Conservation (phyloP, 2,888 invertebrate genomes). For the Conus canariensis region DNA sequence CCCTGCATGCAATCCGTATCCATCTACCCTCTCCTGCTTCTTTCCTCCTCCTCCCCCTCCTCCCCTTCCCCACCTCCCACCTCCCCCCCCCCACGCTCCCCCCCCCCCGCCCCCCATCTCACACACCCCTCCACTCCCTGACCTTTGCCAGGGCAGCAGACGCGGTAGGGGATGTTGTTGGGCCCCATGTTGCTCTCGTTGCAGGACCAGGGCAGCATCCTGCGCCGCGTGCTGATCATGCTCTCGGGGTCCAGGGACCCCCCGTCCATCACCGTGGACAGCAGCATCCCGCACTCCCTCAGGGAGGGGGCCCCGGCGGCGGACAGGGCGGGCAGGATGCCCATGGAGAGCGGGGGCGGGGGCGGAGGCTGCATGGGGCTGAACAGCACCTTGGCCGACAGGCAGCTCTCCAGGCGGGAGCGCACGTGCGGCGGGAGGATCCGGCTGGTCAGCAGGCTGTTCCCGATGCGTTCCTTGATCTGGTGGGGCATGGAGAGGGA, state of each 20-base stretch:
- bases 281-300: background rate
- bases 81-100: background rate
- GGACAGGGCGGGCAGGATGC: background rate
- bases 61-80: background rate
- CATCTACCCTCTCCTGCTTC: background rate
- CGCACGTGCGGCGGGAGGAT: background rate
- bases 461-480: background rate
- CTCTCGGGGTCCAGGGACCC: constrained; percentile 13
- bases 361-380: background rate
- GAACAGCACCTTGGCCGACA: constrained; percentile 13
- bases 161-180: background rate
- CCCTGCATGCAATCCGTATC: background rate
- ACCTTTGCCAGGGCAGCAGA: constrained; percentile 27
- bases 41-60: background rate
- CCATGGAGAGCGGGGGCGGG: background rate
- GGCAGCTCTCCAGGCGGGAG: background rate
- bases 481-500: background rate
- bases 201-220: constrained; percentile 10
- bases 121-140: background rate
- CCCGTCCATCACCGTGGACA: constrained; percentile 16
- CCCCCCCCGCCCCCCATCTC: background rate
- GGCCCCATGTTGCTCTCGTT: constrained; percentile 19
- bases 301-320: background rate
- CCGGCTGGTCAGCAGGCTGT: constrained; percentile 22
- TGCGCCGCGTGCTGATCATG: background rate